These are phyloP conservation scores for Dromiciops gliroides DNA, from an alignment of 2,113 vertebrate species.

Conservation along the genomic window DNA sequence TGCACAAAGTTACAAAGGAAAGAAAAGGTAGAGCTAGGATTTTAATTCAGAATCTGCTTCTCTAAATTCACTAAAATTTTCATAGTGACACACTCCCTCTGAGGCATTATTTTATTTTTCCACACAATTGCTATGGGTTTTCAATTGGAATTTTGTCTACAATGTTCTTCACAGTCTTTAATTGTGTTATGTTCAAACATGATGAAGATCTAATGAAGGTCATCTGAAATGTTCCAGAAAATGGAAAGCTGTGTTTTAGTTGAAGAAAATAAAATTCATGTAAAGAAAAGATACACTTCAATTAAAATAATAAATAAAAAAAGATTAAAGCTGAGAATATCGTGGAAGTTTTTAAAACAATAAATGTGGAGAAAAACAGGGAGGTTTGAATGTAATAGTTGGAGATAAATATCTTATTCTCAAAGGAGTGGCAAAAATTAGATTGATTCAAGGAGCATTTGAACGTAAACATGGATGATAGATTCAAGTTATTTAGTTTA, in stretches of 20 bases:
- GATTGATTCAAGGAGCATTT: neutral
- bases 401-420: neutral
- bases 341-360: neutral
- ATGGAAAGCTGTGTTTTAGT: neutral
- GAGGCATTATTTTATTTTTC: conserved; percentile 29
- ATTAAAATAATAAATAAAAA: neutral
- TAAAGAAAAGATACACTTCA: neutral
- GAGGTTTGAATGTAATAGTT: neutral
- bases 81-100: neutral
- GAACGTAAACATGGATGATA: neutral
- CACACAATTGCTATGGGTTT: neutral
- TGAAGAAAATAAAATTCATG: neutral
- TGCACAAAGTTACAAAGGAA: neutral
- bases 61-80: neutral
- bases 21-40: neutral
- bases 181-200: neutral
- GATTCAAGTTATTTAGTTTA: neutral
- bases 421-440: neutral
- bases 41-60: neutral
- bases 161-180: neutral
- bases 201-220: neutral
- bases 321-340: neutral
- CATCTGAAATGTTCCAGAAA: neutral
- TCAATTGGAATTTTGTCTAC: neutral
- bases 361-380: neutral